These are phyloP conservation scores for Sapajus apella DNA, from an alignment of 2,113 vertebrate genomes.

Conservation along the genomic window DNA sequence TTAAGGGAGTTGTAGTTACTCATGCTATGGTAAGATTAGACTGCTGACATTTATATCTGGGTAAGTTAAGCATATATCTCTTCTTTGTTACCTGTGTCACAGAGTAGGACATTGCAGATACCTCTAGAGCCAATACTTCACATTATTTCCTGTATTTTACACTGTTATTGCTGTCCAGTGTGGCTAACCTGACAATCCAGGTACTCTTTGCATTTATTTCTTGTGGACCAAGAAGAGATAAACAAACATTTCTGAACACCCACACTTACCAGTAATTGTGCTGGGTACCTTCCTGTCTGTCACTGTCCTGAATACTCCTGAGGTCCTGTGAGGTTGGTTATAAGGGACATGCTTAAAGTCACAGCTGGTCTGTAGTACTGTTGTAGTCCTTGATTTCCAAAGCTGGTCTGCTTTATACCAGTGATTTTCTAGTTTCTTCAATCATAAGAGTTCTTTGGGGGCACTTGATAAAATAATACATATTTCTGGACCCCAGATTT, in stretches of 20 bases:
- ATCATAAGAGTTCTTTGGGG: background rate
- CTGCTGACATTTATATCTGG: background rate
- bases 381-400: background rate
- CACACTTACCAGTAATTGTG: too few species aligned
- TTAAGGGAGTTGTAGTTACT: background rate
- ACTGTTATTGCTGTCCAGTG: background rate
- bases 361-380: background rate
- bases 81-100: background rate
- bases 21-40: background rate
- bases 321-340: background rate
- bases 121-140: background rate
- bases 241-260: background rate
- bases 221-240: background rate
- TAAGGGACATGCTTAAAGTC: background rate
- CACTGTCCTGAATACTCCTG: background rate
- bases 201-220: background rate
- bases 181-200: background rate
- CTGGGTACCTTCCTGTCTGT: background rate
- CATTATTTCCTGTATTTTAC: background rate
- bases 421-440: background rate
- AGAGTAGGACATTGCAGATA: too few species aligned
- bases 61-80: background rate
- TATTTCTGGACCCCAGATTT: background rate
- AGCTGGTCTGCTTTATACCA: background rate
- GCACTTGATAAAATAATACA: background rate